phyloP scores from a whole-genome alignment of 2,113 vertebrate species.

The Isichthys henryi region DNA sequence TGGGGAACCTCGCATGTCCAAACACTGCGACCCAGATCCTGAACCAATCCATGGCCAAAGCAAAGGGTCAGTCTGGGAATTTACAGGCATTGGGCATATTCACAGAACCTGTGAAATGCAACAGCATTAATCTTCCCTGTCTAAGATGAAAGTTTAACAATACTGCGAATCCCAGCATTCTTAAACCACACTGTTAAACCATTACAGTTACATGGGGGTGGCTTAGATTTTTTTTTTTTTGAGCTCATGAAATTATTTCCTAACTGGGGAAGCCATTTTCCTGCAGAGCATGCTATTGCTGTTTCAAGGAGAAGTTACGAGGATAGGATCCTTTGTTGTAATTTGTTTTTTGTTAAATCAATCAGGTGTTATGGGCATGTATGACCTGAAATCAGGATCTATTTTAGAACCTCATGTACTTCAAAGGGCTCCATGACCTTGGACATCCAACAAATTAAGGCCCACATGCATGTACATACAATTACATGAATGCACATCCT shows the following conservation, averaged over 20 bases:
- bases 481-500: background rate
- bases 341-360: conserved; percentile 43
- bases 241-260: conserved; percentile 27
- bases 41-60: conserved; percentile 25
- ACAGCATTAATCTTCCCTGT: conserved; percentile 33
- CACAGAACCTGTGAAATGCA: conserved; percentile 23
- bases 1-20: background rate
- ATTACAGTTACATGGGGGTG: conserved; percentile 14
- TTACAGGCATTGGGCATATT: conserved; percentile 36
- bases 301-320: conserved; percentile 31
- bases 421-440: conserved; percentile 25
- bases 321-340: conserved; percentile 34
- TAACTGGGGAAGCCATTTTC: conserved; percentile 43
- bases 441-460: conserved; percentile 8
- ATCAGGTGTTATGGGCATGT: conserved; percentile 26
- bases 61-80: conserved; percentile 34
- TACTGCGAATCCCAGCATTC: conserved; percentile 37
- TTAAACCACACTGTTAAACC: conserved; percentile 31
- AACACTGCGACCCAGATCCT: background rate
- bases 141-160: conserved; percentile 39
- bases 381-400: conserved; percentile 36
- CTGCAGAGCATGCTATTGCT: conserved; percentile 33
- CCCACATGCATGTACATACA: conserved; percentile 9
- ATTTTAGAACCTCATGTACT: conserved; percentile 31
- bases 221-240: conserved; percentile 40